phyloP scores from a whole-genome alignment of 1,140 invertebrate genomes.

The Drosophila simulans region DNA sequence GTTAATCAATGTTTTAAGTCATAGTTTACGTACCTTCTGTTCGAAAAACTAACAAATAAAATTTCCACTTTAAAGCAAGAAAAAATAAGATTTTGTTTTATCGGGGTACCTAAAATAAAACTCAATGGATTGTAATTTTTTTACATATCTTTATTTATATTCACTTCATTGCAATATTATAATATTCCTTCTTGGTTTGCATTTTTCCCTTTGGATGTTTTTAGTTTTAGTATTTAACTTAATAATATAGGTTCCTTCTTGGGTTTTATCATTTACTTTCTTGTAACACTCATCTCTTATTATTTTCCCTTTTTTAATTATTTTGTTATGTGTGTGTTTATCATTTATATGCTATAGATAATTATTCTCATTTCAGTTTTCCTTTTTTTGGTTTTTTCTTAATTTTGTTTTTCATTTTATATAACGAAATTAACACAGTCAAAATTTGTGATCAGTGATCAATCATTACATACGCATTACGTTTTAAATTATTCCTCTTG shows the following conservation, averaged over 20 bases:
- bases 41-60: slow-evolving; percentile 67
- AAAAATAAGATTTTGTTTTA: not conserved
- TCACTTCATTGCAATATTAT: slow-evolving; percentile 82
- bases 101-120: not conserved
- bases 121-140: slow-evolving; percentile 44
- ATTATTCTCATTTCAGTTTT: slow-evolving; percentile 67
- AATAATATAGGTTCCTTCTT: slow-evolving; percentile 71
- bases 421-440: slow-evolving; percentile 84
- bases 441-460: slow-evolving; percentile 84
- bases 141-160: slow-evolving; percentile 82
- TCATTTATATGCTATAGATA: slow-evolving; percentile 75
- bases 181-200: slow-evolving; percentile 77
- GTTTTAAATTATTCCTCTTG: slow-evolving; percentile 68
- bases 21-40: slow-evolving; percentile 54
- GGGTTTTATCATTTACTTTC: slow-evolving; percentile 64
- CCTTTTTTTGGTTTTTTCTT: slow-evolving; percentile 37
- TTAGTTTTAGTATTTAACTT: slow-evolving; percentile 77
- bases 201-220: slow-evolving; percentile 60
- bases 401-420: slow-evolving; percentile 68
- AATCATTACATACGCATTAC: slow-evolving; percentile 82
- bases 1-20: slow-evolving; percentile 57
- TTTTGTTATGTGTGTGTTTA: slow-evolving; percentile 65
- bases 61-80: slow-evolving; percentile 58
- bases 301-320: slow-evolving; percentile 48
- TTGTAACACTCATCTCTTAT: slow-evolving; percentile 75